phyloP scores from a whole-genome alignment of 2,888 invertebrate species.

The Meiosimyza platycephala region DNA sequence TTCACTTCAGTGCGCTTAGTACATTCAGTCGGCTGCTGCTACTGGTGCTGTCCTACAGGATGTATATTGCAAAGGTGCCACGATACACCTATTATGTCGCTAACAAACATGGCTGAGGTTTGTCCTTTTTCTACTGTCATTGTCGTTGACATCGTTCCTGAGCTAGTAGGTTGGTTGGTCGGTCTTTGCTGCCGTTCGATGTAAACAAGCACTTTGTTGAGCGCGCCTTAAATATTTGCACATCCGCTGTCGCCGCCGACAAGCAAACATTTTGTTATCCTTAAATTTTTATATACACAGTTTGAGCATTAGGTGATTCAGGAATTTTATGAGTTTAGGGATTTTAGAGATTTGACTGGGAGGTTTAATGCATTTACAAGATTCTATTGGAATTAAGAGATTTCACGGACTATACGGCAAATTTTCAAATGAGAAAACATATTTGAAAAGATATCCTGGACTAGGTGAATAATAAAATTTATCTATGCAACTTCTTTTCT shows the following conservation, averaged over 20 bases:
- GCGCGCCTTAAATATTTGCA: slow-evolving; percentile 16
- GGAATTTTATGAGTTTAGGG: slow-evolving; percentile 11
- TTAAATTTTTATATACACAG: slow-evolving; percentile 14
- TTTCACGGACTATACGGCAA: too few relatives aligned
- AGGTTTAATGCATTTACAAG: too few relatives aligned
- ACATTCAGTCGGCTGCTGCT: slow-evolving; percentile 2
- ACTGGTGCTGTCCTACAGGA: slow-evolving; percentile 8
- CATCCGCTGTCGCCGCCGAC: background rate
- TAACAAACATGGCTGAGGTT: slow-evolving; percentile 10
- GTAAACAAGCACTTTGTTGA: slow-evolving; percentile 21
- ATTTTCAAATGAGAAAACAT: too few relatives aligned
- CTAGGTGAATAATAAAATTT: too few relatives aligned
- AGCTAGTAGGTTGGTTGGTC: background rate
- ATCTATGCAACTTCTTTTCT: too few relatives aligned
- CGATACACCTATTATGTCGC: slow-evolving; percentile 22
- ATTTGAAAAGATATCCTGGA: too few relatives aligned
- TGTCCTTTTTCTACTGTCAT: slow-evolving; percentile 5
- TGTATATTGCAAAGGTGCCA: slow-evolving; percentile 15
- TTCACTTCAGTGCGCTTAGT: slow-evolving; percentile 10
- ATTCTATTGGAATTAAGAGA: too few relatives aligned
- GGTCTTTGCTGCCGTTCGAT: slow-evolving; percentile 7
- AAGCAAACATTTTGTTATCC: background rate
- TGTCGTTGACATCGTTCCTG: background rate
- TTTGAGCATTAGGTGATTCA: slow-evolving; percentile 12
- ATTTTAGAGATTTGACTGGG: background rate